These are phyloP conservation scores for Frieseomelitta varia DNA, from an alignment of 1,140 invertebrate genomes.

Conservation along the genomic window DNA sequence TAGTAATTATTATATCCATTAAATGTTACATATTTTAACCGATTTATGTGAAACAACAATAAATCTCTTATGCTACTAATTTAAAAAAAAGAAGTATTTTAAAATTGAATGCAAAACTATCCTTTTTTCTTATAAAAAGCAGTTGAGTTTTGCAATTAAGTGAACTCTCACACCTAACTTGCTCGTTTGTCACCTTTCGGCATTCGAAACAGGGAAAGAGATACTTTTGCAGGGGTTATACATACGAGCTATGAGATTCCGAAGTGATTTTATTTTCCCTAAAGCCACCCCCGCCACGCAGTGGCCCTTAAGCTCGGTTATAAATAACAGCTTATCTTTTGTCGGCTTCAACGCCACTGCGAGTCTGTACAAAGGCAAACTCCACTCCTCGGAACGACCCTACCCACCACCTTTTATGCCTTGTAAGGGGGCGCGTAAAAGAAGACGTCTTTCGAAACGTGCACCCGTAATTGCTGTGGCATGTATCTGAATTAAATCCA, in stretches of 20 bases:
- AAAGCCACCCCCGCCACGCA: constrained; percentile 42
- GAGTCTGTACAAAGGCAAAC: constrained; percentile 70
- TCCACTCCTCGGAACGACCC: constrained; percentile 48
- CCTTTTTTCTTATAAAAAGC: not conserved
- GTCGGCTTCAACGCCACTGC: constrained; percentile 72
- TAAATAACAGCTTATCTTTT: constrained; percentile 78
- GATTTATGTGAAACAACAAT: too few relatives aligned
- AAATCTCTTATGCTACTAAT: not conserved
- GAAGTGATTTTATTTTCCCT: constrained; percentile 65
- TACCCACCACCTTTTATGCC: constrained; percentile 56
- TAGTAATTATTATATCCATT: not conserved
- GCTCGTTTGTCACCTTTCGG: not conserved
- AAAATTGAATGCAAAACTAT: not conserved
- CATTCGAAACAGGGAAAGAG: not conserved
- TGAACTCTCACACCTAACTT: not conserved
- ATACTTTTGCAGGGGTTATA: constrained; percentile 29
- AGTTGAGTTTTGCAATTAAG: not conserved
- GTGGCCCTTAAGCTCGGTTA: constrained; percentile 71
- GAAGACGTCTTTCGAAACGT: constrained; percentile 70
- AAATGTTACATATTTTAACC: not conserved
- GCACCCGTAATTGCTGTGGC: constrained; percentile 74
- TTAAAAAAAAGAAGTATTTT: not conserved
- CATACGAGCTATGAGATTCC: constrained; percentile 24
- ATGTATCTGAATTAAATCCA: constrained; percentile 71
- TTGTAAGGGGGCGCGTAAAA: constrained; percentile 63